A percentile compares a stretch with the other conserved stretches of the same genome.
These are phyloP conservation scores for Campylorhamphus procurvoides DNA, from an alignment of 2,113 vertebrate species.

Conservation along the genomic window DNA sequence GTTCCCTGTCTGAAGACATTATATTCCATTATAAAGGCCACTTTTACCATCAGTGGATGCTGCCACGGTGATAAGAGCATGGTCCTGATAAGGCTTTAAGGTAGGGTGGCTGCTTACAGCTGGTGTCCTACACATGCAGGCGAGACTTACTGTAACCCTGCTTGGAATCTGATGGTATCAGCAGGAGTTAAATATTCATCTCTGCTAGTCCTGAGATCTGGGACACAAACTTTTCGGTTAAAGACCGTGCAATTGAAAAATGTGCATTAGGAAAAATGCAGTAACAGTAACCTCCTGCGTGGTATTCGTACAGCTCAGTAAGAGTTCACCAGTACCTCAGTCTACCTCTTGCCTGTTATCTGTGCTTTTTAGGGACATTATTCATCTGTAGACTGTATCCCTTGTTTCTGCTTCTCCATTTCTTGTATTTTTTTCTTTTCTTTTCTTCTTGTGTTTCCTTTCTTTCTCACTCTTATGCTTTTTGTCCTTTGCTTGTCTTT, in stretches of 20 bases:
- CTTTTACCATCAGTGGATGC: slow-evolving; percentile 17
- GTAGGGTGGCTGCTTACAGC: slow-evolving; percentile 28
- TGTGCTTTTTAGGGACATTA: slow-evolving; percentile 67
- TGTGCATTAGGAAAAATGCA: not conserved
- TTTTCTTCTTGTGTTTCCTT: slow-evolving; percentile 72
- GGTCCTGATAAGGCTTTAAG: slow-evolving; percentile 6
- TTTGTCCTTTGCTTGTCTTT: slow-evolving; percentile 81
- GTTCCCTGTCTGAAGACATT: not conserved
- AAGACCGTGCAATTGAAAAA: not conserved
- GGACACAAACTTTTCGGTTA: not conserved
- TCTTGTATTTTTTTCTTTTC: slow-evolving; percentile 74
- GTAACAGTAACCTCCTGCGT: slow-evolving; percentile 15
- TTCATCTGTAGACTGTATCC: slow-evolving; percentile 75
- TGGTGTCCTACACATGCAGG: not conserved
- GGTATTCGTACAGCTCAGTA: slow-evolving; percentile 23
- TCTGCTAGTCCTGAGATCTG: not conserved
- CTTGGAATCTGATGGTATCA: not conserved
- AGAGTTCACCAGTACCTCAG: slow-evolving; percentile 22
- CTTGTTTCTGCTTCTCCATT: slow-evolving; percentile 79
- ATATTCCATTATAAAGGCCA: not conserved
- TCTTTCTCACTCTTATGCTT: slow-evolving; percentile 75
- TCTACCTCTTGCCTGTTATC: slow-evolving; percentile 57
- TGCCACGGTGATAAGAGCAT: slow-evolving; percentile 13
- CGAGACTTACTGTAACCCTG: not conserved
- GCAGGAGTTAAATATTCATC: not conserved